Percentiles rank a stretch among this genome's conserved stretches.
These are phyloP conservation scores for Oophaga sylvatica DNA, from an alignment of 2,797 vertebrate genomes.

Conservation along the genomic window DNA sequence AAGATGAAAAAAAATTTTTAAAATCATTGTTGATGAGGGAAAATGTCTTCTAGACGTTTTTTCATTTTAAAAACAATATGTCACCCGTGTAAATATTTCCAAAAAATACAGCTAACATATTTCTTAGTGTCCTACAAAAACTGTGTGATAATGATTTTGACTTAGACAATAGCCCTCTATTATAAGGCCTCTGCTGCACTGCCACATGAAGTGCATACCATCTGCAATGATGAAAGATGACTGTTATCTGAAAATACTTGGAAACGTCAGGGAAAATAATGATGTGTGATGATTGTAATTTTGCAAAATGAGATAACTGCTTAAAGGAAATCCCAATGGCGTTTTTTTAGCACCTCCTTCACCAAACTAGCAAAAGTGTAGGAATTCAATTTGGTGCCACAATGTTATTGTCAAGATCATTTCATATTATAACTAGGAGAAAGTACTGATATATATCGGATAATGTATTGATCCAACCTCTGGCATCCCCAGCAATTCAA, in stretches of 20 bases:
- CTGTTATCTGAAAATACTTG: constrained; percentile 17
- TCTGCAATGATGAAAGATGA: neutral
- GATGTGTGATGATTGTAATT: neutral
- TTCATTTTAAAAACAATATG: too few species aligned
- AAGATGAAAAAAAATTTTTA: too few species aligned
- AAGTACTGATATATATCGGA: neutral
- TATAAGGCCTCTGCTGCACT: neutral
- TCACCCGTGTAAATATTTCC: constrained; percentile 42
- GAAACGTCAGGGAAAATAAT: constrained; percentile 1
- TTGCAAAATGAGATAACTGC: constrained; percentile 4
- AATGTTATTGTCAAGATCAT: neutral
- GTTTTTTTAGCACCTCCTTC: neutral
- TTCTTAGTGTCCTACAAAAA: constrained; percentile 30
- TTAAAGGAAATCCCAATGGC: neutral
- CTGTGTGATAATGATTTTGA: constrained; percentile 9
- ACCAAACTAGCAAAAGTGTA: neutral
- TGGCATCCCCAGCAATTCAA: too few species aligned
- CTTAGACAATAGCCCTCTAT: constrained; percentile 38
- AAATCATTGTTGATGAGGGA: too few species aligned
- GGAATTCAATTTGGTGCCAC: neutral
- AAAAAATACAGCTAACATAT: constrained; percentile 31
- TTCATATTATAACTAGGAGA: neutral
- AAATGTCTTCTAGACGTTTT: too few species aligned
- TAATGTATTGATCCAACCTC: too few species aligned
- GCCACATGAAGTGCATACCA: neutral